Percentiles rank a stretch among this genome's conserved stretches.
phyloP scores from a whole-genome alignment of 2,113 vertebrate species.

The Heliornis fulica region DNA sequence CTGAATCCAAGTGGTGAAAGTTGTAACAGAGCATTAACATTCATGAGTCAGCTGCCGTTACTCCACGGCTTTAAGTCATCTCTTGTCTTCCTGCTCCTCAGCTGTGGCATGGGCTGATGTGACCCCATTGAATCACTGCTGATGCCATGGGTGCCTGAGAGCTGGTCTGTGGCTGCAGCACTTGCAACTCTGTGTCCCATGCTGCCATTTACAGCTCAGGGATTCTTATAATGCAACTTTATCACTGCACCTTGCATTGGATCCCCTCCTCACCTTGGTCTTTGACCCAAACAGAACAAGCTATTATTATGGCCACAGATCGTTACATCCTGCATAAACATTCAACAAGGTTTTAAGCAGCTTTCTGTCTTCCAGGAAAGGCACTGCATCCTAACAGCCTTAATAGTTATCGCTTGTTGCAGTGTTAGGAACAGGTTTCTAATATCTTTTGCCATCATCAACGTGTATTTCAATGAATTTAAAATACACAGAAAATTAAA shows the following conservation, averaged over 20 bases:
- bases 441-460: neutral
- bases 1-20: neutral
- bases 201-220: neutral
- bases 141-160: neutral
- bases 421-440: neutral
- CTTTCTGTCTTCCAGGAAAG: neutral
- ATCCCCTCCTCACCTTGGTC: neutral
- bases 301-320: neutral
- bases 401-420: neutral
- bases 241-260: neutral
- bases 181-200: neutral
- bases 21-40: neutral
- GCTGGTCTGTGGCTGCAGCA: accelerated
- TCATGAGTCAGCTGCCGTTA: neutral
- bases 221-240: neutral
- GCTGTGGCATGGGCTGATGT: neutral
- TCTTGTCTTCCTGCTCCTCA: neutral
- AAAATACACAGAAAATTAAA: neutral
- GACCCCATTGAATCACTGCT: neutral
- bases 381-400: neutral
- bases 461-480: neutral
- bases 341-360: neutral
- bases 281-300: neutral
- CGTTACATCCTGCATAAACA: neutral
- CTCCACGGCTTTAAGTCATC: neutral